phyloP scores from a whole-genome alignment of 2,888 invertebrate species.

The Nomada flava region DNA sequence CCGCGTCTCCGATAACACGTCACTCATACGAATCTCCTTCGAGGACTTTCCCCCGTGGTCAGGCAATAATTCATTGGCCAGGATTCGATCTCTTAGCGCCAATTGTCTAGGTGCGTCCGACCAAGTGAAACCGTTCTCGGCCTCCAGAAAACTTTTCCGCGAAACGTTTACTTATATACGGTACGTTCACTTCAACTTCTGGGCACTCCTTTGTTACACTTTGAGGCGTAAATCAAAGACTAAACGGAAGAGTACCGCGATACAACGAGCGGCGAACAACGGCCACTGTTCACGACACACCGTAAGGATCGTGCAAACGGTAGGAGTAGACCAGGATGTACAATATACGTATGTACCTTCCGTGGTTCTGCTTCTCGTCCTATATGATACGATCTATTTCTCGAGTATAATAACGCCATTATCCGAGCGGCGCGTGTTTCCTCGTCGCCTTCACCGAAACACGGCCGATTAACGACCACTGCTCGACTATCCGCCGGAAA shows the following conservation, averaged over 20 bases:
- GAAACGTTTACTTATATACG: background rate
- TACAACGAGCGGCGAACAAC: conserved; percentile 45
- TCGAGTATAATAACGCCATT: conserved; percentile 72
- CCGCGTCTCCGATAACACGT: conserved; percentile 29
- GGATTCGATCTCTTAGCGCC: conserved; percentile 55
- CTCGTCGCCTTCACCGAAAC: conserved; percentile 56
- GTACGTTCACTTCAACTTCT: conserved; percentile 21
- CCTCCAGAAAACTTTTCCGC: background rate
- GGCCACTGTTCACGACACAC: conserved; percentile 37
- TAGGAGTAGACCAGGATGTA: conserved; percentile 39
- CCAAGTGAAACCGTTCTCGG: conserved; percentile 2
- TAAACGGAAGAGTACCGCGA: conserved; percentile 45
- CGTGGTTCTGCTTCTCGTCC: conserved; percentile 68
- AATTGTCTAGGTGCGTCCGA: conserved; percentile 62
- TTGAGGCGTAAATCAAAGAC: conserved; percentile 21
- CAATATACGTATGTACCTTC: conserved; percentile 39
- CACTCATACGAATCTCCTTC: conserved; percentile 50
- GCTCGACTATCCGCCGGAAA: conserved; percentile 57
- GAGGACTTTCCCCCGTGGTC: conserved; percentile 16
- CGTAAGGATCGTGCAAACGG: conserved; percentile 37
- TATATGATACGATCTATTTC: conserved; percentile 68
- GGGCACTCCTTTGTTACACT: conserved; percentile 26
- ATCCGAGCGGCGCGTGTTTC: conserved; percentile 60
- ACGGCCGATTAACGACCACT: conserved; percentile 59
- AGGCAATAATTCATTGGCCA: conserved; percentile 61